Base-by-base conservation (phyloP, 2,113 vertebrate genomes). In the Passer domesticus region DNA sequence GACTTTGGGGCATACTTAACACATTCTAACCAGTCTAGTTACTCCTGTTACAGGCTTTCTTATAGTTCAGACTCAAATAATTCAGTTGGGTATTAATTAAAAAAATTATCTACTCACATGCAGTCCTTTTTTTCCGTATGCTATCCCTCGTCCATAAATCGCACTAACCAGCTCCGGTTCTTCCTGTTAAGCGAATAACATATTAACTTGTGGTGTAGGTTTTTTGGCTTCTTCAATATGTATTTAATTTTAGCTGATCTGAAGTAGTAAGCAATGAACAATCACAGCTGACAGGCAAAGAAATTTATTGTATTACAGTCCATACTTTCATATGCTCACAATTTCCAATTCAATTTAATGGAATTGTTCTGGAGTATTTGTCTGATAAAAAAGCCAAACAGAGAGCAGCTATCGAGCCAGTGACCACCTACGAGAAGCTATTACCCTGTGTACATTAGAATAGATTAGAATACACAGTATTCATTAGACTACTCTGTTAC, bases 61-160 rank as follows among this genome's bases (percentile, higher is more conserved):
- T 78, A 68, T 3, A 67, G 43, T 47, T 60, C 58, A 33, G 31
- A 68, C n/a, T 67, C 33, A 91, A 89, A 60, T 46, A 84, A 60
- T 63, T 73, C 12, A 76, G 46, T 10, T 21, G 33, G 7, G 39
- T 75, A 70, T 13, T 56, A 47, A 78, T 72, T 68, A 27, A 62
- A 94, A 47, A 62, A 76, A 64, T 74, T 49, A 90, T 92, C 62
- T 96, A 97, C 98, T 98, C 94, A 99, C 99, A 98, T 99, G 99
- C 9, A 99, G 93, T 93, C 99, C 99, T 97, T 99, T 99, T 97
- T 99, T 99, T 41, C 99, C 99, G 9, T 99, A 99, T 35, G 99
- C 99, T 92, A 99, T 99, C 83, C 99, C 99, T 97, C 99, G 98
- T 73, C 99, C 99, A 85, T 99, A 99, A 96, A 99, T 99, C 91